phyloP scores from a whole-genome alignment of 2,113 vertebrate species.

The Eupsittula cactorum region DNA sequence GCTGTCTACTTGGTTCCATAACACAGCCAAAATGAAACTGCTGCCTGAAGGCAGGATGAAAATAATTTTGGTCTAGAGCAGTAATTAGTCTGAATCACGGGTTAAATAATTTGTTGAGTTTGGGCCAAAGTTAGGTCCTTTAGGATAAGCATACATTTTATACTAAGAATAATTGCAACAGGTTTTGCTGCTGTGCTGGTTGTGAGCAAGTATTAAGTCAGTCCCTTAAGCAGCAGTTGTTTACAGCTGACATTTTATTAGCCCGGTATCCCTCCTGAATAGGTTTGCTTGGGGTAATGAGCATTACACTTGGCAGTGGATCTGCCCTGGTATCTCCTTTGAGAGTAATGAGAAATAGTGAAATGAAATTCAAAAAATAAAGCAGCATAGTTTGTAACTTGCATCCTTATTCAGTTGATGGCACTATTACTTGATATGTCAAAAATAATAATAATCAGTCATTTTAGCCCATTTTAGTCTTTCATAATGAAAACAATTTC shows the following conservation, averaged over 20 bases:
- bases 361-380: not conserved
- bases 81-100: not conserved
- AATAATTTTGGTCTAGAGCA: not conserved
- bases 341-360: not conserved
- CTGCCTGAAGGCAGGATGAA: not conserved
- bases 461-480: not conserved
- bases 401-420: not conserved
- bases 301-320: not conserved
- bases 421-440: not conserved
- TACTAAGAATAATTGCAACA: not conserved
- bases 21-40: not conserved
- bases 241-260: not conserved
- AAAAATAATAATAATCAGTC: not conserved
- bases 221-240: not conserved
- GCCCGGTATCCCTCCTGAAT: not conserved
- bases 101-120: not conserved
- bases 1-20: not conserved
- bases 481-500: not conserved
- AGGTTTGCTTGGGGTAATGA: not conserved
- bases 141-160: accelerated
- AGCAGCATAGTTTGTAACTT: not conserved
- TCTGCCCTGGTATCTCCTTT: not conserved
- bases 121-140: not conserved
- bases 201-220: not conserved
- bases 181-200: not conserved